Conservation (phyloP, 2,113 vertebrate genomes). For the Labeo rohita region DNA sequence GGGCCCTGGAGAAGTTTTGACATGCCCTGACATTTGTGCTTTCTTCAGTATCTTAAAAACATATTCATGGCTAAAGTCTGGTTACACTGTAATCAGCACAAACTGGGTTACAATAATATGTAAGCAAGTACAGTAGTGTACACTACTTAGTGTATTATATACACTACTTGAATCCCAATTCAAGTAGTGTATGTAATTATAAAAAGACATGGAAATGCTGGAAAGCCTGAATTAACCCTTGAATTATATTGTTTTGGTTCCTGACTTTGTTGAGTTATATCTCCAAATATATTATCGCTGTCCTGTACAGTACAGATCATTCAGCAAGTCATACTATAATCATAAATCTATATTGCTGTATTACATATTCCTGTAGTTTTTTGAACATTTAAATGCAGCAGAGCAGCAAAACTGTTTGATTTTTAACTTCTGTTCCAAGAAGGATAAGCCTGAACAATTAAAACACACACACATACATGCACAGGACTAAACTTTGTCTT, state of each 20-base stretch:
- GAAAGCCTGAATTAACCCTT: neutral
- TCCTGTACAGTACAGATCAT: neutral
- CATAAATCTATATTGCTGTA: too few species aligned
- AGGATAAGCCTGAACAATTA: constrained; percentile 2
- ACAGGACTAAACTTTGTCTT: constrained; percentile 22
- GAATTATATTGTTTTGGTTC: neutral
- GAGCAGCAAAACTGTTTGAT: neutral
- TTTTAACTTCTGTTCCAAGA: constrained; percentile 10
- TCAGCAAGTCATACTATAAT: neutral
- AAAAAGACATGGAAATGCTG: neutral
- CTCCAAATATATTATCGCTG: neutral
- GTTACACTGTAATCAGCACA: too few species aligned
- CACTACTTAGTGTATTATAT: too few species aligned
- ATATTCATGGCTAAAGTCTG: too few species aligned
- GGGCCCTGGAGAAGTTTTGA: too few species aligned
- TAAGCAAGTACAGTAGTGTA: too few species aligned
- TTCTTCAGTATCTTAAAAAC: too few species aligned
- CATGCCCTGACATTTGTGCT: too few species aligned
- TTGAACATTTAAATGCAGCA: neutral
- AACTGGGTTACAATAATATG: too few species aligned
- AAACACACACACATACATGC: neutral
- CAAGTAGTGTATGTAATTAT: too few species aligned
- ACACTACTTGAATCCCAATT: too few species aligned
- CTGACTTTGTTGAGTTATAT: neutral
- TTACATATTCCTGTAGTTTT: neutral